Base-by-base conservation (phyloP, 2,797 vertebrate genomes). In the Hydrolagus colliei region DNA sequence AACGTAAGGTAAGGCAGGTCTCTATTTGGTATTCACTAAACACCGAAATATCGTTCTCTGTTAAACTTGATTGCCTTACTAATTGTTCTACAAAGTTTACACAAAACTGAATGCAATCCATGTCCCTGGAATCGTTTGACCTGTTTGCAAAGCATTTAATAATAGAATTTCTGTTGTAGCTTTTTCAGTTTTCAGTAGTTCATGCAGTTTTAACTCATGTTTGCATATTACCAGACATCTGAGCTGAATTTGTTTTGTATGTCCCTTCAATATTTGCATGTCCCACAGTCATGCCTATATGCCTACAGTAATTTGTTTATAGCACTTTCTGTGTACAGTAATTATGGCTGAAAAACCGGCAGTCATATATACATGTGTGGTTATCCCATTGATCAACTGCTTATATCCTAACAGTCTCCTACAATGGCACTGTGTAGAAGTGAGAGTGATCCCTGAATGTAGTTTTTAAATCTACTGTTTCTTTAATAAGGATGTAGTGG, bases 1-100 rank as follows among this genome's bases (percentile, higher is more conserved):
- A 96, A 12, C 88, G 92, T 72, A 93, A 93, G 93, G 96, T 96
- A 89, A 92, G 41, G 9, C 22, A 52, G 20, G 52, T 20, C 20
- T n/a, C 2, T 52, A 6, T 35, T 32, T 35, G 20, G 79, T 41
- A 68, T 63, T 1, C 52, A 7, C 35, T 65, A 62, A 22, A 20
- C 59, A 65, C 12, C 32, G 12, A 13, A n/a, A 16, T 59, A 75
- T 11, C 7, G 16, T 18, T 67, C 41, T 68, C 10, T 35, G 32
- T 12, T 20, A 84, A 84, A 10, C 79, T n/a, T 1, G 32, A 63
- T 13, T 52, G 41, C 7, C 59, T 80, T 16, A 35, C 22, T 22
- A 6, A 41, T 13, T 11, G 9, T 61, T 61, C 3, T 5, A 59
- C 59, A 52, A 27, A 59, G 59, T 20, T 7, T 78, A n/a, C 59